Evolutionary conservation across 2,888 invertebrate genomes (phyloP).

Genomic region (Dryobotodes eremita): DNA sequence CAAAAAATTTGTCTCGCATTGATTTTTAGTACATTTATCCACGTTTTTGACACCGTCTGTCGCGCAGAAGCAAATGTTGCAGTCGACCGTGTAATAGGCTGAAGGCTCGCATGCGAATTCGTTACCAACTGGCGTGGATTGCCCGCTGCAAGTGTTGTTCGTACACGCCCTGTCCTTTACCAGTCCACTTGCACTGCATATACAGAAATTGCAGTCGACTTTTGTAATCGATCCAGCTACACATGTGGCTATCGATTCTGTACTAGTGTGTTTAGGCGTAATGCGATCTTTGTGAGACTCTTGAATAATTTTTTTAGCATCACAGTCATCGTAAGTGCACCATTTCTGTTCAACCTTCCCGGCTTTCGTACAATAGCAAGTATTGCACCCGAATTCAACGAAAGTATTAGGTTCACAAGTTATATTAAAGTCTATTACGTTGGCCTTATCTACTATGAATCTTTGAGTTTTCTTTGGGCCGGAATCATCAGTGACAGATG

Average conservation of each 20-base stretch:
- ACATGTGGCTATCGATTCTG: slow-evolving; percentile 71
- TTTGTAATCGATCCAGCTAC: slow-evolving; percentile 80
- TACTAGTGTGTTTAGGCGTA: slow-evolving; percentile 18
- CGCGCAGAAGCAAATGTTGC: slow-evolving; percentile 85
- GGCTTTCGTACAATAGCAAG: slow-evolving; percentile 84
- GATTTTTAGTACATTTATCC: slow-evolving; percentile 84
- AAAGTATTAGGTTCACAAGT: slow-evolving; percentile 83
- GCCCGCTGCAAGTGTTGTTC: slow-evolving; percentile 76
- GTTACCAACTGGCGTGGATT: slow-evolving; percentile 52
- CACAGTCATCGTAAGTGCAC: slow-evolving; percentile 86
- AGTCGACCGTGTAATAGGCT: slow-evolving; percentile 84
- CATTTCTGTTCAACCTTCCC: slow-evolving; percentile 85
- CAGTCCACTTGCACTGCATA: slow-evolving; percentile 81
- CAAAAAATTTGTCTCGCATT: slow-evolving; percentile 82
- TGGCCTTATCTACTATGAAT: slow-evolving; percentile 45
- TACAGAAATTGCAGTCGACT: slow-evolving; percentile 86
- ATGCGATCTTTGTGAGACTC: slow-evolving; percentile 69
- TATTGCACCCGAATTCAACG: slow-evolving; percentile 85
- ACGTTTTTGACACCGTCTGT: slow-evolving; percentile 84
- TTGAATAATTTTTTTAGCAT: slow-evolving; percentile 75
- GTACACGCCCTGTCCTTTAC: slow-evolving; percentile 80
- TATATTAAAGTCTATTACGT: slow-evolving; percentile 70
- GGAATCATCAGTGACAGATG: slow-evolving; percentile 65
- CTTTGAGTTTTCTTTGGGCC: slow-evolving; percentile 50
- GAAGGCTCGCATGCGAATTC: slow-evolving; percentile 82